phyloP scores from a whole-genome alignment of 1,140 invertebrate genomes.

The Philaenus spumarius region DNA sequence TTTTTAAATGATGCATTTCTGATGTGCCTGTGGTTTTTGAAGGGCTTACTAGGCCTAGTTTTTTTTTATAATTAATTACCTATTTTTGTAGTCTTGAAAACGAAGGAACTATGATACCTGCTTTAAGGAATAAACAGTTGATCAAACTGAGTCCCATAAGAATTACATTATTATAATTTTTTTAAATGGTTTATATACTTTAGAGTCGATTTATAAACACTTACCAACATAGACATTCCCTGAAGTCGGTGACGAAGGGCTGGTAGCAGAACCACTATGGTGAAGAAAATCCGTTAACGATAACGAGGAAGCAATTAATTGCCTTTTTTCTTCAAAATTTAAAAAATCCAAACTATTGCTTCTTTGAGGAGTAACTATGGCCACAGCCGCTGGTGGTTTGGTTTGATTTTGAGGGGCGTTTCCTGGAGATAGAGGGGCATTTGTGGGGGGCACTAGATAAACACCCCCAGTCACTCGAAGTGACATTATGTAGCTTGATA shows the following conservation, averaged over 20 bases:
- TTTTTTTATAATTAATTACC: too few species aligned
- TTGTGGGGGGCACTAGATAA: constrained; percentile 15
- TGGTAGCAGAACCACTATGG: constrained; percentile 42
- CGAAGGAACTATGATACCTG: too few species aligned
- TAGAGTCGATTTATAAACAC: not conserved
- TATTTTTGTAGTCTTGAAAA: too few species aligned
- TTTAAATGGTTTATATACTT: too few species aligned
- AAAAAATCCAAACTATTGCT: constrained; percentile 82
- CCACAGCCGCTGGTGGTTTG: constrained; percentile 24
- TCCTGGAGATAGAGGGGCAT: constrained; percentile 1
- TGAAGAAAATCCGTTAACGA: constrained; percentile 79
- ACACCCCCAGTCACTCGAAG: constrained; percentile 20
- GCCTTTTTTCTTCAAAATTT: constrained; percentile 84
- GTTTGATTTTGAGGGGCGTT: constrained; percentile 7
- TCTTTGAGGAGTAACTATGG: constrained; percentile 56
- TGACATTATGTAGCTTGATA: constrained; percentile 17
- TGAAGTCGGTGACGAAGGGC: constrained; percentile 32
- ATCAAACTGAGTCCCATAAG: too few species aligned
- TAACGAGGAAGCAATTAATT: constrained; percentile 78
- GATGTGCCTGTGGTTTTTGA: too few species aligned
- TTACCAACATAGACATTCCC: constrained; percentile 25
- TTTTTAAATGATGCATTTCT: too few species aligned
- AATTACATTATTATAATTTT: too few species aligned
- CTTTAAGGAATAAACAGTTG: too few species aligned
- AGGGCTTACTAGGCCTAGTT: too few species aligned